Conservation (phyloP, 2,113 vertebrate species). For the Struthio camelus region DNA sequence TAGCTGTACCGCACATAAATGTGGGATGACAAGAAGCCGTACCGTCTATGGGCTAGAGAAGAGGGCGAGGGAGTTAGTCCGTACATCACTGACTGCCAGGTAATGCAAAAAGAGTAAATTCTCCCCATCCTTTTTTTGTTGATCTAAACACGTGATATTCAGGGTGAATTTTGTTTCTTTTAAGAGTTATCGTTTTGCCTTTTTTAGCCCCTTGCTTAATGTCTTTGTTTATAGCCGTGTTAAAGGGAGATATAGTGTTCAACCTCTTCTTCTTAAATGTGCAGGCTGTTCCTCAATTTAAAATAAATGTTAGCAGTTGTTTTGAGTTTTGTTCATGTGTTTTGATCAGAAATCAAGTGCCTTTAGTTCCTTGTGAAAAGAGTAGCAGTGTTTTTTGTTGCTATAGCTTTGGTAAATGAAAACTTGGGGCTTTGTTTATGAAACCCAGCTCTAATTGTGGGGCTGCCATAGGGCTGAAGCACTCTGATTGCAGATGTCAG, state of each 20-base stretch:
- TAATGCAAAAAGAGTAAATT: not conserved
- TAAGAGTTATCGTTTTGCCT: not conserved
- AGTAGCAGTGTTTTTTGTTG: not conserved
- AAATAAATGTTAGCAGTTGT: not conserved
- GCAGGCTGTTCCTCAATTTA: not conserved
- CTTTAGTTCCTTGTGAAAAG: not conserved
- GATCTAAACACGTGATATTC: not conserved
- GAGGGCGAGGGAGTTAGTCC: accelerated
- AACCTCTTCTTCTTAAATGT: not conserved
- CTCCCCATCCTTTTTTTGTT: not conserved
- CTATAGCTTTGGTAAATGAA: not conserved
- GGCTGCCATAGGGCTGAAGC: not conserved
- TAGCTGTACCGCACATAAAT: accelerated
- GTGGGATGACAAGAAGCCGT: not conserved
- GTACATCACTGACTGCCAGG: not conserved
- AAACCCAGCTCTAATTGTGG: not conserved
- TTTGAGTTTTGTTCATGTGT: not conserved
- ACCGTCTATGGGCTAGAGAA: not conserved
- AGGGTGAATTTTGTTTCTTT: not conserved
- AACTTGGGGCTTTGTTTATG: not conserved
- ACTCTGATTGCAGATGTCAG: not conserved
- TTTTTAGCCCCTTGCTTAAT: not conserved
- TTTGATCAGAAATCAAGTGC: not conserved
- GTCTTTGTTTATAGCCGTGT: not conserved
- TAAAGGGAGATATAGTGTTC: not conserved